Percentiles rank a stretch among this genome's conserved stretches.
These are phyloP conservation scores for Coenonympha arcania DNA, from an alignment of 2,888 invertebrate genomes.

Conservation along the genomic window DNA sequence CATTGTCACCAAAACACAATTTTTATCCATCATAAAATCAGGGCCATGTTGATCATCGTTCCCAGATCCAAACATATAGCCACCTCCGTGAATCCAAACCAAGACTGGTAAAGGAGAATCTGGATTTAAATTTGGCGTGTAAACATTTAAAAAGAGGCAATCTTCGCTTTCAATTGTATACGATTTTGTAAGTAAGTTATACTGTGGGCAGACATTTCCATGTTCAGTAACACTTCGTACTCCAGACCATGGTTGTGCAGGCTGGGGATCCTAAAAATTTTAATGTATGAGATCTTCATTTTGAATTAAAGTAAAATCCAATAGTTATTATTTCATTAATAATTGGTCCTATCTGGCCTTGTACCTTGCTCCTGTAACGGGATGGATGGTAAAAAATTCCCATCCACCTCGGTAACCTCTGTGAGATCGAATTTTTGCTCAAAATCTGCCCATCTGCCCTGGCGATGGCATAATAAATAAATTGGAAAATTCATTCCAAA, in stretches of 20 bases:
- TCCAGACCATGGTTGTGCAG: background rate
- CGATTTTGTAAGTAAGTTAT: background rate
- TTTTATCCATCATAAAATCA: constrained; percentile 42
- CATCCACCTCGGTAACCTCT: too few relatives aligned
- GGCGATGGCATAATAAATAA: too few relatives aligned
- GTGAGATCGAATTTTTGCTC: too few relatives aligned
- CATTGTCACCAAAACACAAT: constrained; percentile 40
- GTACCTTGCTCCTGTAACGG: too few relatives aligned
- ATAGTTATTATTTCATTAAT: too few relatives aligned
- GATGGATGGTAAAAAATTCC: too few relatives aligned
- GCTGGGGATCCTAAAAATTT: background rate
- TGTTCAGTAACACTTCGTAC: background rate
- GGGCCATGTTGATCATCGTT: constrained; percentile 29
- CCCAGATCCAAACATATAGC: constrained; percentile 40
- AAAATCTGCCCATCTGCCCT: too few relatives aligned
- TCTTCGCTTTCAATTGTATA: background rate
- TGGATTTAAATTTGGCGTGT: constrained; percentile 38
- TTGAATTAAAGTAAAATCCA: too few relatives aligned
- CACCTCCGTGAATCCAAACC: constrained; percentile 50
- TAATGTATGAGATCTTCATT: too few relatives aligned
- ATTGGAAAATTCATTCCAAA: too few relatives aligned
- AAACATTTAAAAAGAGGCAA: constrained; percentile 22
- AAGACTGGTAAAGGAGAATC: constrained; percentile 38
- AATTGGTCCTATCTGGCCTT: too few relatives aligned
- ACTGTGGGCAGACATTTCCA: constrained; percentile 1